A percentile compares a stretch with the other conserved stretches of the same genome.
phyloP scores from a whole-genome alignment of 2,797 vertebrate species.

The Neosilurus mollespiculum region DNA sequence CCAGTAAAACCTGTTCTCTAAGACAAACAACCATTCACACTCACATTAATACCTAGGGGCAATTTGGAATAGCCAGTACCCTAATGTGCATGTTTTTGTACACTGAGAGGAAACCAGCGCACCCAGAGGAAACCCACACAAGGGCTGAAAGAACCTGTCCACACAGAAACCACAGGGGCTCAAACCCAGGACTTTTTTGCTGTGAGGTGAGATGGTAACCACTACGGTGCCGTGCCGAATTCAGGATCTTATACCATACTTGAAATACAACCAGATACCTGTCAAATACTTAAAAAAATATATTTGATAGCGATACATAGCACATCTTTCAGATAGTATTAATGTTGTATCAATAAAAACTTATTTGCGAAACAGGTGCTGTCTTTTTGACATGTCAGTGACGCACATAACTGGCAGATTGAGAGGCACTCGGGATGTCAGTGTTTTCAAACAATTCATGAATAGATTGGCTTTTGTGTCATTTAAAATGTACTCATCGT shows the following conservation, averaged over 20 bases:
- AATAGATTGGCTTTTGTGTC: neutral
- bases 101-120: no score
- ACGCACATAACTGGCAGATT: neutral
- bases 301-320: neutral
- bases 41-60: no score
- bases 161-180: no score
- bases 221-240: no score
- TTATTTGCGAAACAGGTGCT: neutral
- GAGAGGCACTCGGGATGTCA: neutral
- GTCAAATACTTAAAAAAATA: constrained; percentile 8
- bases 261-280: constrained; percentile 24
- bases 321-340: constrained; percentile 11
- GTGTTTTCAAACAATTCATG: constrained; percentile 12
- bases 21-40: no score
- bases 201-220: no score
- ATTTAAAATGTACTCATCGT: neutral
- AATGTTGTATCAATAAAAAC: constrained; percentile 11
- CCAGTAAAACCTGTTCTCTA: no score
- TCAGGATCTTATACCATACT: constrained; percentile 1
- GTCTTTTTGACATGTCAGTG: neutral
- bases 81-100: no score
- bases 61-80: no score
- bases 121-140: no score
- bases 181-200: no score
- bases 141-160: no score